These are phyloP conservation scores for Cantharis nigra DNA, from an alignment of 2,888 invertebrate genomes.

Conservation along the genomic window DNA sequence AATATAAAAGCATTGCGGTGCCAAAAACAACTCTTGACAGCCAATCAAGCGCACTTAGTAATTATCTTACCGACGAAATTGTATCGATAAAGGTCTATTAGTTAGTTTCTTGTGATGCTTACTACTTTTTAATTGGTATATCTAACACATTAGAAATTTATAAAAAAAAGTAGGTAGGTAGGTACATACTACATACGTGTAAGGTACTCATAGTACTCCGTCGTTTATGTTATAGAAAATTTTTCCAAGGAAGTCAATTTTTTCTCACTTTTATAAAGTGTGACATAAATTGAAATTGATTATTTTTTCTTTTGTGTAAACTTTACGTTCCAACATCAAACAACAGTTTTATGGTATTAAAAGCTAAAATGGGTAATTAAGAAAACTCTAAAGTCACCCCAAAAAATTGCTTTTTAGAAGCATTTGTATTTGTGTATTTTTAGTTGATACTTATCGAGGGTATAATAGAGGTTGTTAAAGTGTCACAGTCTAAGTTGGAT, in stretches of 20 bases:
- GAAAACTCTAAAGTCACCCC: constrained; percentile 3
- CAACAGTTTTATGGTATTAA: neutral
- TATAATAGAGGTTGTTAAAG: constrained; percentile 7
- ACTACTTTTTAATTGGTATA: neutral
- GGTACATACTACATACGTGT: neutral
- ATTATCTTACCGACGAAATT: constrained; percentile 43
- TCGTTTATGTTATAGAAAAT: neutral
- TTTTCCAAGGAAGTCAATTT: neutral
- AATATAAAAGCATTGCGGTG: constrained; percentile 47
- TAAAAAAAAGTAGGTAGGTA: neutral
- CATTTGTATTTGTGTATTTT: constrained; percentile 19
- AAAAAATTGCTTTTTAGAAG: constrained; percentile 11
- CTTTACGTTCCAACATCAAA: neutral
- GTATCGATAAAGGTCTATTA: constrained; percentile 25
- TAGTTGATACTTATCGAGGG: constrained; percentile 11
- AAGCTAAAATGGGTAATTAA: constrained; percentile 4
- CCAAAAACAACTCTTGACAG: constrained; percentile 49
- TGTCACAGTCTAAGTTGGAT: constrained; percentile 37
- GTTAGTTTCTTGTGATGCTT: neutral
- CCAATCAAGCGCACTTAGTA: constrained; percentile 44
- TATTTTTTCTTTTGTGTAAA: neutral
- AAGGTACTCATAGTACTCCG: neutral
- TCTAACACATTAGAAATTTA: neutral
- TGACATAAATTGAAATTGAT: neutral
- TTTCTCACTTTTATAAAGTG: neutral